Evolutionary conservation across 2,797 vertebrate species (phyloP).

Genomic region (Etheostoma perlongum): DNA sequence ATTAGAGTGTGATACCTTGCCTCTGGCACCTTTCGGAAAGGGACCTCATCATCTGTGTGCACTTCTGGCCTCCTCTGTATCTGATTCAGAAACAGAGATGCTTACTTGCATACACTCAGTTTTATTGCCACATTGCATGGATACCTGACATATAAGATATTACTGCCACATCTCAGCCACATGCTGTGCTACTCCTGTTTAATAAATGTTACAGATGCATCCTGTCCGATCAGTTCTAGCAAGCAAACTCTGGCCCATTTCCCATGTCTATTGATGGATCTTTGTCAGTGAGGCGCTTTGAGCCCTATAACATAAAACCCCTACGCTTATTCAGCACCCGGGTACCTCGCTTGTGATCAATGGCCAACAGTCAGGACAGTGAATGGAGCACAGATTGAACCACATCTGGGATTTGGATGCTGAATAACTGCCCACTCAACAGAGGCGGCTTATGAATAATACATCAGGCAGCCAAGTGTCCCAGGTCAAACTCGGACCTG

Average conservation of each 20-base stretch:
- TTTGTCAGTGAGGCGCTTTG: constrained; percentile 76
- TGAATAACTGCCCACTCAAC: constrained; percentile 80
- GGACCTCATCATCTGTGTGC: constrained; percentile 39
- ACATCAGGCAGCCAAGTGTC: constrained; percentile 63
- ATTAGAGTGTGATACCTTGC: constrained; percentile 70
- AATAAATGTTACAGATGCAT: constrained; percentile 55
- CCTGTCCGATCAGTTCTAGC: constrained; percentile 52
- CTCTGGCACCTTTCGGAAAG: constrained; percentile 58
- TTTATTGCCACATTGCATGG: background rate
- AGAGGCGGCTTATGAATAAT: constrained; percentile 80
- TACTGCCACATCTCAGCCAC: constrained; percentile 50
- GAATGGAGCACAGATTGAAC: constrained; percentile 86
- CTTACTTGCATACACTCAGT: constrained; percentile 1
- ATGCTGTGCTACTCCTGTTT: constrained; percentile 45
- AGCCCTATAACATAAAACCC: constrained; percentile 81
- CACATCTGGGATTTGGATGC: constrained; percentile 82
- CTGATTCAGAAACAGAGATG: constrained; percentile 28
- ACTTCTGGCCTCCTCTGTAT: constrained; percentile 15
- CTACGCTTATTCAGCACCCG: constrained; percentile 87
- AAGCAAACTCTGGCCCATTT: constrained; percentile 60
- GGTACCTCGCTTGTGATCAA: constrained; percentile 85
- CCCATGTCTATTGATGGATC: constrained; percentile 83
- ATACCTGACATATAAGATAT: constrained; percentile 38
- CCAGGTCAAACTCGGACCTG: constrained; percentile 61
- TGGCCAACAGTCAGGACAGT: constrained; percentile 81